Base-by-base conservation (phyloP, 1,140 invertebrate genomes). In the Drosophila aff. region DNA sequence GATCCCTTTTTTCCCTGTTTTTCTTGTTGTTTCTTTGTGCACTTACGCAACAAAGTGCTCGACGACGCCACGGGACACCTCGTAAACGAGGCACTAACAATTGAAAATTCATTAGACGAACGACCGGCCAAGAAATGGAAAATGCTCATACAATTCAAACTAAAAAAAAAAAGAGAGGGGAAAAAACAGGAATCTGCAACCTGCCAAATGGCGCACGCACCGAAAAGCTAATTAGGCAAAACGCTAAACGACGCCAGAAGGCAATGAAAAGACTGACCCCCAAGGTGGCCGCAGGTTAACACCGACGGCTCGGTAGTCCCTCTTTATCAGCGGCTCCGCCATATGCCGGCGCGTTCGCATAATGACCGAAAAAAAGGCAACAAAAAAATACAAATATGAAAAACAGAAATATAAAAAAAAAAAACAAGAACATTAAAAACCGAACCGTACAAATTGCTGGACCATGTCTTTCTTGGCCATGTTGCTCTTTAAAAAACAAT, bases 211-310 rank as follows among this genome's bases (percentile, higher is more conserved):
- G 61, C 76, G 66, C 82, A 85, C 83, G 82, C 82, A 85, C 82
- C 79, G 79, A 85, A 85, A 84, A 85, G 82, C 82, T 85, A 85
- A 85, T 85, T 85, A 86, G 83, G 83, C 82, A 85, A 85, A 86
- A 87, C 82, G 79, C 74, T 82, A 74, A 85, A 85, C 69, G 69
- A 80, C 67, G 64, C 49, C 74, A 68, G 67, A 66, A 68, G 67
- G 82, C 75, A 66, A 85, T 85, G 79, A 86, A 83, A 81, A 78
- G 55, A 43, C n/a, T 60, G 53, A 44, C 74, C 53, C 64, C 75
- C 49, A 57, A 61, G 64, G 63, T 61, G 66, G 64, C 49, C 49
- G 71, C 82, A 49, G 62, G 76, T 49, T 75, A 77, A 82, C 75
- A 85, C 72, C 52, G 79, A 86, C 69, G 73, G 64, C 57, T 72